These are phyloP conservation scores for Cavia aperea DNA, from an alignment of 2,113 vertebrate genomes.

Conservation along the genomic window DNA sequence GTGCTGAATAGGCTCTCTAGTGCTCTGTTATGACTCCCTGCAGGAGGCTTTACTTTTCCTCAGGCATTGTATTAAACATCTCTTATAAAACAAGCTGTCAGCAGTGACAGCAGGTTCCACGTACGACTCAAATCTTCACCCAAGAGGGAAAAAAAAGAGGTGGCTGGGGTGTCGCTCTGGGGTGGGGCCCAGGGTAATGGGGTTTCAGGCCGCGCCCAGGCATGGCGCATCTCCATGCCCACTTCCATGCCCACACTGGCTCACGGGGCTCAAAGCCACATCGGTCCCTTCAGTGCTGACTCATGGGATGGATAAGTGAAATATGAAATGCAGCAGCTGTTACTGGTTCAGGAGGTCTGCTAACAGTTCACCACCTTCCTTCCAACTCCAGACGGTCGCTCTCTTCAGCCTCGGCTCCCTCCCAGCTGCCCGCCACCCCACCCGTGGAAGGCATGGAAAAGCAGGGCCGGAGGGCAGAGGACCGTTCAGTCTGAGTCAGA, in stretches of 20 bases:
- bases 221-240: neutral
- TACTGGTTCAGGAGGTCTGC: neutral
- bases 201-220: neutral
- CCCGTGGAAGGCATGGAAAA: neutral
- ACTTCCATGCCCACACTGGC: neutral
- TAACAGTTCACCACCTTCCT: neutral
- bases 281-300: neutral
- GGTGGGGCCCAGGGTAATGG: no score
- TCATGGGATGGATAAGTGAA: neutral
- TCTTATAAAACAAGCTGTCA: neutral
- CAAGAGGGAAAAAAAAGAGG: no score
- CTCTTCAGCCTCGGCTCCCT: neutral
- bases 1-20: neutral
- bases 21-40: conserved; percentile 5
- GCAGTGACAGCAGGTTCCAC: neutral
- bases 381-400: neutral
- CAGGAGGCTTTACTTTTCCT: neutral
- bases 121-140: neutral
- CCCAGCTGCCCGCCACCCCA: neutral
- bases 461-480: neutral
- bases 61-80: neutral
- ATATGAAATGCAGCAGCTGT: neutral
- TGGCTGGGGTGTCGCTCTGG: neutral
- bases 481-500: neutral
- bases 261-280: neutral